phyloP scores from a whole-genome alignment of 2,113 vertebrate species.

The Megalops atlanticus region DNA sequence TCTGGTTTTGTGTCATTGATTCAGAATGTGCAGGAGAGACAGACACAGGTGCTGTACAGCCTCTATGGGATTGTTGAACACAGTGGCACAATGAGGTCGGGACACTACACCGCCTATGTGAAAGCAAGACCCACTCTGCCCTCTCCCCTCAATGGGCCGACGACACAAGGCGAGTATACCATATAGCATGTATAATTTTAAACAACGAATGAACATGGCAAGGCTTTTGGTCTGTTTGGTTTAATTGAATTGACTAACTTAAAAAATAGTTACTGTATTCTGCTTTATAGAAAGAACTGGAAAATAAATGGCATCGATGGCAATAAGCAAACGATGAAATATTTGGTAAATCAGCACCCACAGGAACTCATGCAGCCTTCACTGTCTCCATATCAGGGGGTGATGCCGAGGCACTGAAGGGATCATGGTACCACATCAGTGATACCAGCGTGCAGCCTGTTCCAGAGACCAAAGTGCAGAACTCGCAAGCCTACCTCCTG shows the following conservation, averaged over 20 bases:
- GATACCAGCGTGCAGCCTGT: constrained; percentile 87
- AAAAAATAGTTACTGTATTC: no score
- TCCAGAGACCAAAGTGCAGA: constrained; percentile 78
- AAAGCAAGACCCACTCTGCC: constrained; percentile 75
- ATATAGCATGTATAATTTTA: no score
- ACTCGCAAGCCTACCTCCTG: constrained; percentile 93
- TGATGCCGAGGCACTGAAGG: constrained; percentile 67
- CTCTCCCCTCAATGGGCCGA: constrained; percentile 62
- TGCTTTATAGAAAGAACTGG: no score
- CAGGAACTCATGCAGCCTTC: no score
- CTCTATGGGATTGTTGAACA: constrained; percentile 95
- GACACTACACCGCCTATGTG: constrained; percentile 95
- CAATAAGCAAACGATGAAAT: no score
- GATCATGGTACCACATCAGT: constrained; percentile 92
- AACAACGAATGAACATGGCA: no score
- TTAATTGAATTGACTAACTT: neutral
- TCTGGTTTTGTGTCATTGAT: constrained; percentile 14
- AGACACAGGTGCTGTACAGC: constrained; percentile 77
- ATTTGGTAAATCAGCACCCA: no score
- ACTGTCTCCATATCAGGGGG: constrained; percentile 57
- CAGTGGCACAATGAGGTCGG: constrained; percentile 93
- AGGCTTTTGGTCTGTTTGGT: neutral
- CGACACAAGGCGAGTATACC: constrained; percentile 67
- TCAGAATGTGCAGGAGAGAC: constrained; percentile 79
- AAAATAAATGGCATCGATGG: no score